Evolutionary conservation across 2,888 invertebrate genomes (phyloP).

Genomic region (Pegoplata infirma): DNA sequence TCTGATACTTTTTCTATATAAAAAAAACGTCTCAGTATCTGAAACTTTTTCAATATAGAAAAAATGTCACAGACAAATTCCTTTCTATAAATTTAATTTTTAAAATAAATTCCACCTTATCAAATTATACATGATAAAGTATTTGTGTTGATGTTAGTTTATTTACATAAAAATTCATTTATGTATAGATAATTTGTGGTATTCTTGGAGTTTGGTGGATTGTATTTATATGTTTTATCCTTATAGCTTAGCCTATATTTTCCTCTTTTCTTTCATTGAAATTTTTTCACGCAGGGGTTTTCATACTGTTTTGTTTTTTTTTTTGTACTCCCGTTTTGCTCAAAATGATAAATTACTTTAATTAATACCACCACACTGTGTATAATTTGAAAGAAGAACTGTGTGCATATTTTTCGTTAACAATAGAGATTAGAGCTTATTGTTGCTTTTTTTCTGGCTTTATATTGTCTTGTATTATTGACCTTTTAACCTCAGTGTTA

Average conservation of each 20-base stretch:
- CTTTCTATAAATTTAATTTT: too few relatives aligned
- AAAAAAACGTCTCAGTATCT: too few relatives aligned
- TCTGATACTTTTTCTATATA: too few relatives aligned
- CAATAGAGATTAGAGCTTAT: conserved; percentile 25
- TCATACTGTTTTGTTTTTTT: neutral
- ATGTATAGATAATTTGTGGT: conserved; percentile 11
- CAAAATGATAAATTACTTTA: conserved; percentile 60
- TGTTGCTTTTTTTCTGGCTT: conserved; percentile 5
- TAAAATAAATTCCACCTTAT: neutral
- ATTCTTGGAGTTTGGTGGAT: neutral
- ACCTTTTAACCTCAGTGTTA: conserved; percentile 16
- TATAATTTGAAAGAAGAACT: conserved; percentile 1
- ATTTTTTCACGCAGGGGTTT: conserved; percentile 9
- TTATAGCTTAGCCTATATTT: conserved; percentile 7
- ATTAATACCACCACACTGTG: conserved; percentile 43
- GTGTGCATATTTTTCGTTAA: conserved; percentile 15
- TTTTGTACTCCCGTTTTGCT: neutral
- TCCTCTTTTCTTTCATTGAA: neutral
- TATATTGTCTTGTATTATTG: neutral
- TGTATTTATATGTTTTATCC: neutral
- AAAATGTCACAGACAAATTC: too few relatives aligned
- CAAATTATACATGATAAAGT: neutral
- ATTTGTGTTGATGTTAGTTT: conserved; percentile 10
- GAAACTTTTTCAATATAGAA: too few relatives aligned
- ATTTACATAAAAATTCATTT: conserved; percentile 32